These are phyloP conservation scores for Cyprinella venusta DNA, from an alignment of 2,797 vertebrate species.

Conservation along the genomic window DNA sequence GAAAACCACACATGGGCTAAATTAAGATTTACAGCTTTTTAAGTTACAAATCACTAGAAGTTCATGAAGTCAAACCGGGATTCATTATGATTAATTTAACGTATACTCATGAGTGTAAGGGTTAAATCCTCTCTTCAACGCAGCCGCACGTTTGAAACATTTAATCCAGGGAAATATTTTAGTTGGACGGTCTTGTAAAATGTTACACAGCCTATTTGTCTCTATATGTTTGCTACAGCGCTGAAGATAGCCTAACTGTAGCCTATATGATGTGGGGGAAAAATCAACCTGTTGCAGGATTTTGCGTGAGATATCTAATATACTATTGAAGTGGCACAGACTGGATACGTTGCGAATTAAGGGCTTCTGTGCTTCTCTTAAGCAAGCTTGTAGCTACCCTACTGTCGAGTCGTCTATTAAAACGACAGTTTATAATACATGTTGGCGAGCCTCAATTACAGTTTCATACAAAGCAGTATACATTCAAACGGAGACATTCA, in stretches of 20 bases:
- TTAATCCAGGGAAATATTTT: background rate
- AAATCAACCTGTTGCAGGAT: slow-evolving; percentile 75
- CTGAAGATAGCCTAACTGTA: slow-evolving; percentile 22
- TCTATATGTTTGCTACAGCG: background rate
- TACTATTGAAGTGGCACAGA: background rate
- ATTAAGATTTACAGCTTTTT: background rate
- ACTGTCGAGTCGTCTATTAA: background rate
- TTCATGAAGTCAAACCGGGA: too few relatives aligned
- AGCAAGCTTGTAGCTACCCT: background rate
- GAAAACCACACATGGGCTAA: background rate
- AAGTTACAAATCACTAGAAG: background rate
- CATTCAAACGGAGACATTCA: background rate
- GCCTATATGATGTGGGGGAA: slow-evolving; percentile 16
- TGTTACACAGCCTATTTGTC: slow-evolving; percentile 6
- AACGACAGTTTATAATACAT: background rate
- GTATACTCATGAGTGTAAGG: background rate
- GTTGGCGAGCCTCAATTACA: background rate
- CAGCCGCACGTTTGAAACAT: background rate
- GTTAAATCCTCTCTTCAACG: background rate
- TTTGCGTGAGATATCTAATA: slow-evolving; percentile 54
- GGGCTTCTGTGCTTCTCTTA: slow-evolving; percentile 4
- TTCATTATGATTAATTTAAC: background rate
- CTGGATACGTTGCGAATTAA: background rate
- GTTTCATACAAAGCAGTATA: background rate
- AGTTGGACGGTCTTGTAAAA: slow-evolving; percentile 19